Percentiles rank a stretch among this genome's conserved stretches.
phyloP scores from a whole-genome alignment of 2,797 vertebrate genomes.

The Melopsittacus undulatus region DNA sequence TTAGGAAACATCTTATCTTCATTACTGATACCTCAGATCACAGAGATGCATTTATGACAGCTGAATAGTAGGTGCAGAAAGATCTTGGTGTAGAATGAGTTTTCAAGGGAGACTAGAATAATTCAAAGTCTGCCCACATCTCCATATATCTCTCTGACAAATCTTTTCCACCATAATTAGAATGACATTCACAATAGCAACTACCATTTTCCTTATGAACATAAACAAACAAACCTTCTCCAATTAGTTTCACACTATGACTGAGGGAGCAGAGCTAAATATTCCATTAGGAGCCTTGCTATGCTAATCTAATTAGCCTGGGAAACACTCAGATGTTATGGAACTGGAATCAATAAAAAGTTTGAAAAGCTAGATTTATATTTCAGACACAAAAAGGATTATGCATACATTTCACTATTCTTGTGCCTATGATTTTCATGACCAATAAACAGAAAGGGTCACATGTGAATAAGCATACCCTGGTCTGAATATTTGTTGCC shows the following conservation, averaged over 20 bases:
- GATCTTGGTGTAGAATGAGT: background rate
- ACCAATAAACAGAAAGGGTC: background rate
- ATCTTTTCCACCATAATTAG: conserved; percentile 45
- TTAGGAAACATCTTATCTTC: background rate
- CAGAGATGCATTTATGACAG: background rate
- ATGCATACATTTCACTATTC: background rate
- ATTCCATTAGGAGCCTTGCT: conserved; percentile 43
- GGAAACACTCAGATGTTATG: background rate
- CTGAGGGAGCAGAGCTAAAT: conserved; percentile 33
- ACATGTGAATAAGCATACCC: background rate
- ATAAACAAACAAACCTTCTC: conserved; percentile 44
- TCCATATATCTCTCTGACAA: conserved; percentile 18
- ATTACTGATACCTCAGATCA: background rate
- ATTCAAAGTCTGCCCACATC: conserved; percentile 10
- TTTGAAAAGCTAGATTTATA: conserved; percentile 6
- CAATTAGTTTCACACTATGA: conserved; percentile 51
- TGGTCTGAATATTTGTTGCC: background rate
- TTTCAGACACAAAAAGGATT: conserved; percentile 25
- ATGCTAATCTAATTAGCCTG: conserved; percentile 56
- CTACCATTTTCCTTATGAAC: conserved; percentile 4
- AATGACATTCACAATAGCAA: conserved; percentile 53
- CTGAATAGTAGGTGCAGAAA: background rate
- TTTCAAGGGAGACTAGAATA: conserved; percentile 7
- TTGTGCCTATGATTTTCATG: conserved; percentile 10
- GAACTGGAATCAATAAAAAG: conserved; percentile 26